phyloP scores from a whole-genome alignment of 2,113 vertebrate species.

The Salvator merianae region DNA sequence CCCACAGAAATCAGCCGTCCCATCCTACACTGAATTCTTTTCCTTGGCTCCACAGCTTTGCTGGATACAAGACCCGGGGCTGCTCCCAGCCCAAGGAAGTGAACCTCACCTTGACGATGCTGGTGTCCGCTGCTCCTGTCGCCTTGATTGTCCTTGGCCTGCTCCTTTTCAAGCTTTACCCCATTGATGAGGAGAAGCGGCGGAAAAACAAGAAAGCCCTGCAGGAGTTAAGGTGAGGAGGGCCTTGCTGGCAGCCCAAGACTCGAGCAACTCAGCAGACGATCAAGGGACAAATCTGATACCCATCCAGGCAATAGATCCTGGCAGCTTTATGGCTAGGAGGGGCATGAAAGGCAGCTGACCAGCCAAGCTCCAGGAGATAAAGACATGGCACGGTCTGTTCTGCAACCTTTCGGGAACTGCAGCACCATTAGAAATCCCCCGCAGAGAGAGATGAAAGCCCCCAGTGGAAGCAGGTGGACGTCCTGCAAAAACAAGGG shows the following conservation, averaged over 20 bases:
- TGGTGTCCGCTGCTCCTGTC: conserved; percentile 86
- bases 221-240: conserved; percentile 82
- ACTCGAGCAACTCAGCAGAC: too few relatives aligned
- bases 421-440: neutral
- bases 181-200: conserved; percentile 86
- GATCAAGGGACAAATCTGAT: neutral
- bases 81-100: conserved; percentile 84
- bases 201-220: conserved; percentile 84
- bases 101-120: conserved; percentile 86
- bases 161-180: conserved; percentile 88
- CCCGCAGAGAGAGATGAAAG: neutral
- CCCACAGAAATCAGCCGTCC: too few relatives aligned
- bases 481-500: neutral
- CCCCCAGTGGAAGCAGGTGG: neutral
- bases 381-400: too few relatives aligned
- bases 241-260: fast-evolving
- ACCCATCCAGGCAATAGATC: too few relatives aligned
- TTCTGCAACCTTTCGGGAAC: neutral
- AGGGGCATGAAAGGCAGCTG: too few relatives aligned
- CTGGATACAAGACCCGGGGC: conserved; percentile 82
- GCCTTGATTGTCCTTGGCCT: conserved; percentile 85
- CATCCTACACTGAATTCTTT: neutral
- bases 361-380: too few relatives aligned
- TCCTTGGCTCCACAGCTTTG: conserved; percentile 77
- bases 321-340: too few relatives aligned